These are phyloP conservation scores for Anthopleura sola DNA, from an alignment of 64 coral and sea anemone species.

Conservation along the genomic window DNA sequence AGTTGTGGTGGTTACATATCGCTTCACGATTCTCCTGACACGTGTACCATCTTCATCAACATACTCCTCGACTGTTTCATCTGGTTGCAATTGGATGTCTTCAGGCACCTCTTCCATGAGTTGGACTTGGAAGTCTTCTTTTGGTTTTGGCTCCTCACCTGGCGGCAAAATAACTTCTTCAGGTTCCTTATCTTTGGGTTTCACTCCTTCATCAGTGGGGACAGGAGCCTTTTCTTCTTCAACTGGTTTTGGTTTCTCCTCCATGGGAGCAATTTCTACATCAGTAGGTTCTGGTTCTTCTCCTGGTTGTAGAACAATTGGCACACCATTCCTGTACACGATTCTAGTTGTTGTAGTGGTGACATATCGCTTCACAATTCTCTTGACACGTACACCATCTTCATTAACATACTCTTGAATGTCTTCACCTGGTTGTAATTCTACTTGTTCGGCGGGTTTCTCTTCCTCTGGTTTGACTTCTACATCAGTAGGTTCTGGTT, in stretches of 20 bases:
- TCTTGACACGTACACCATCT: neutral
- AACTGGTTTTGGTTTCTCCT: neutral
- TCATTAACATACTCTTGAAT: conserved; percentile 7
- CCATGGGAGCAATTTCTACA: neutral
- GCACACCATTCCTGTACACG: neutral
- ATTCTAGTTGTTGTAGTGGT: conserved; percentile 8
- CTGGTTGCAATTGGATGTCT: neutral
- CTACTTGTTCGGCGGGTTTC: too few species aligned
- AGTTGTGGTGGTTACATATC: neutral
- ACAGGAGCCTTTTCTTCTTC: too few species aligned
- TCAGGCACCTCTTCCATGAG: neutral
- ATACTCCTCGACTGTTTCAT: conserved; percentile 1
- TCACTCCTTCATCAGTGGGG: neutral
- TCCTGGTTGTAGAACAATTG: neutral
- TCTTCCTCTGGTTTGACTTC: neutral
- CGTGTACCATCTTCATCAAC: neutral
- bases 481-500: too few species aligned
- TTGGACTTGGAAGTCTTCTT: neutral
- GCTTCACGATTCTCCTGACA: neutral
- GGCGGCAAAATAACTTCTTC: conserved; percentile 15
- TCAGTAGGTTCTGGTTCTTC: neutral
- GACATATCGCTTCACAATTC: neutral
- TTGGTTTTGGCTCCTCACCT: conserved; percentile 16
- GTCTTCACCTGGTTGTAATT: neutral
- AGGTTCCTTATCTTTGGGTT: neutral